A percentile compares a stretch with the other conserved stretches of the same genome.
These are phyloP conservation scores for Ptilorrhoa leucosticta DNA, from an alignment of 2,113 vertebrate species.

Conservation along the genomic window DNA sequence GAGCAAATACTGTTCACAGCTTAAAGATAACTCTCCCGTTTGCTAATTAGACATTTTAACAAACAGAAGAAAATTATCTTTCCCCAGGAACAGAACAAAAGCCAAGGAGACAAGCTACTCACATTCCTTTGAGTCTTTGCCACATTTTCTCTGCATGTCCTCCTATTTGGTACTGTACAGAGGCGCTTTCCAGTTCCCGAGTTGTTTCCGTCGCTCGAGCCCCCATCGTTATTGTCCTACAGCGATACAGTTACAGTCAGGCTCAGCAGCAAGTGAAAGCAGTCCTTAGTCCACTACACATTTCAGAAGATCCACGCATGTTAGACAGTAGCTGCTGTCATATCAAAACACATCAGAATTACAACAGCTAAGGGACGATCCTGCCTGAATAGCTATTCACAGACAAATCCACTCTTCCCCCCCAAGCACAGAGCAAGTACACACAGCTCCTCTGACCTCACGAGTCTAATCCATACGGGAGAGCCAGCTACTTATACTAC, in stretches of 20 bases:
- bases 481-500: slow-evolving; percentile 68
- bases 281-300: slow-evolving; percentile 65
- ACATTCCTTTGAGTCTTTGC: slow-evolving; percentile 84
- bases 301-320: slow-evolving; percentile 43
- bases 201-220: slow-evolving; percentile 69
- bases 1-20: slow-evolving; percentile 1
- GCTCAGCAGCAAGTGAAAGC: slow-evolving; percentile 65
- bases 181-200: slow-evolving; percentile 70
- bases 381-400: slow-evolving; percentile 60
- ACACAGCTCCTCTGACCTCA: slow-evolving; percentile 74
- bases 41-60: slow-evolving; percentile 22
- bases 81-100: slow-evolving; percentile 30
- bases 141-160: slow-evolving; percentile 82
- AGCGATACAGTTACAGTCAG: slow-evolving; percentile 70
- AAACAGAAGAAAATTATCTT: slow-evolving; percentile 16
- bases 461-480: slow-evolving; percentile 55
- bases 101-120: slow-evolving; percentile 66
- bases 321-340: slow-evolving; percentile 55
- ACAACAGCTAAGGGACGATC: slow-evolving; percentile 54
- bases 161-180: slow-evolving; percentile 75
- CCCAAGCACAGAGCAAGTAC: slow-evolving; percentile 58
- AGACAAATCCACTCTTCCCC: slow-evolving; percentile 52
- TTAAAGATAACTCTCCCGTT: not conserved
- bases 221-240: slow-evolving; percentile 74
- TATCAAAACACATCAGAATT: slow-evolving; percentile 57